phyloP scores from a whole-genome alignment of 1,140 invertebrate genomes.

The Brachionus angularis region DNA sequence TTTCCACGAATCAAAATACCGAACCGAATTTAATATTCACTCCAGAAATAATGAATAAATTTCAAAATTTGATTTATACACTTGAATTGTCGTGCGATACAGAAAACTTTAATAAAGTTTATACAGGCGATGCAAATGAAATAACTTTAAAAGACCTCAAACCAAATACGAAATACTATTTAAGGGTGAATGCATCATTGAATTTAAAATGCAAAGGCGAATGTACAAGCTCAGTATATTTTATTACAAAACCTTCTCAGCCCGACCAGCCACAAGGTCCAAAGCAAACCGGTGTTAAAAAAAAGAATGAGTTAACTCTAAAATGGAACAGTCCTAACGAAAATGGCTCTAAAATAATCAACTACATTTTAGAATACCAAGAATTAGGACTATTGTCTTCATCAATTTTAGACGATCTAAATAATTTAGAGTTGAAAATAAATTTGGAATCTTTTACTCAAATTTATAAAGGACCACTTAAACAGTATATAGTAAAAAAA shows the following conservation, averaged over 20 bases:
- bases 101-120: conserved; percentile 24
- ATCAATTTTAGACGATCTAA: neutral
- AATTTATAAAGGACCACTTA: conserved; percentile 65
- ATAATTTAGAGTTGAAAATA: conserved; percentile 14
- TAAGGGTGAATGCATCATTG: conserved; percentile 53
- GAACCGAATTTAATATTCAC: no score
- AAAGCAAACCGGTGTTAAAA: conserved; percentile 53
- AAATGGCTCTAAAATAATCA: conserved; percentile 72
- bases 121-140: conserved; percentile 54
- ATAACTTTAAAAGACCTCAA: conserved; percentile 68
- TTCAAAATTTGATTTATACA: conserved; percentile 36
- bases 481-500: conserved; percentile 69
- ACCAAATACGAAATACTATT: conserved; percentile 60
- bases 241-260: conserved; percentile 57
- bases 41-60: neutral
- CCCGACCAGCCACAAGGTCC: conserved; percentile 58
- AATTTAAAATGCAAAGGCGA: conserved; percentile 54
- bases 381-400: conserved; percentile 57
- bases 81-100: conserved; percentile 14
- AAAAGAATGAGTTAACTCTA: conserved; percentile 56
- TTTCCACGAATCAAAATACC: no score
- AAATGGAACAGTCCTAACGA: conserved; percentile 65
- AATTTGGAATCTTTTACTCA: conserved; percentile 64
- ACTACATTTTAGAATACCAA: conserved; percentile 75
- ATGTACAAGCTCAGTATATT: conserved; percentile 52